These are phyloP conservation scores for Babyrousa celebensis DNA, from an alignment of 2,797 vertebrate genomes.

Conservation along the genomic window DNA sequence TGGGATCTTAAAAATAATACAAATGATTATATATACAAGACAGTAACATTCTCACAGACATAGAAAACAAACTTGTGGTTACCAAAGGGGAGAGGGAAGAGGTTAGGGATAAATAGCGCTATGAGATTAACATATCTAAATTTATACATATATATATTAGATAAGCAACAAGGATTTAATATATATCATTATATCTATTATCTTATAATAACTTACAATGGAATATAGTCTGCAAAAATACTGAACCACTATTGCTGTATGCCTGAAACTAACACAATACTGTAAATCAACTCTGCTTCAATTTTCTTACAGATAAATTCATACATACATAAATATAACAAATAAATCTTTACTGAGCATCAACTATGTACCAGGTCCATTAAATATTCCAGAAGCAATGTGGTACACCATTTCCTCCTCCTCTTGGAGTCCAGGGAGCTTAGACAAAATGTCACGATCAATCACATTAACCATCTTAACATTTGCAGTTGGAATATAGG, in stretches of 20 bases:
- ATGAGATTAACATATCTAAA: background rate
- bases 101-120: background rate
- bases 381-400: background rate
- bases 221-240: background rate
- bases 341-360: background rate
- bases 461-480: background rate
- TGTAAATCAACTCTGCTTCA: background rate
- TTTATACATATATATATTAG: background rate
- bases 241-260: background rate
- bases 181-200: background rate
- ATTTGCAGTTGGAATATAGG: background rate
- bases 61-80: background rate
- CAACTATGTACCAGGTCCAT: background rate
- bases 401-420: background rate
- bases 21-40: background rate
- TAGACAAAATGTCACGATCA: background rate
- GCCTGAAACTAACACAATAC: background rate
- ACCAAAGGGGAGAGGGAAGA: background rate
- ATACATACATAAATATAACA: background rate
- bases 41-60: background rate
- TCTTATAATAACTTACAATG: background rate
- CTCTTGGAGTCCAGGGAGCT: background rate
- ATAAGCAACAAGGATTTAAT: background rate
- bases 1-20: background rate
- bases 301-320: background rate